Conservation (phyloP, 2,797 vertebrate genomes). For the Fundulus diaphanus region DNA sequence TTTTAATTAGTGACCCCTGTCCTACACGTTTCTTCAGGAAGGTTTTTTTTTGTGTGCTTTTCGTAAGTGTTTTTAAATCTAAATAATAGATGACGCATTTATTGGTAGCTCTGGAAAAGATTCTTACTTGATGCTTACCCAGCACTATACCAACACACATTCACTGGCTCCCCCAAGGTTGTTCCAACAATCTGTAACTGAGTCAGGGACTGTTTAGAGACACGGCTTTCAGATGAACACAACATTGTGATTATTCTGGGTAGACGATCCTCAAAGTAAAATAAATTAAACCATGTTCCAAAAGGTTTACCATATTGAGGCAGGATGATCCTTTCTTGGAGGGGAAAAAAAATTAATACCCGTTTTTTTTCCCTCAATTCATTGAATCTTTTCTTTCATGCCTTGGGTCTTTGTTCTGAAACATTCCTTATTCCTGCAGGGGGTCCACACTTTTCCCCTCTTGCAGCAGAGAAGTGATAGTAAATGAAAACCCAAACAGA, state of each 20-base stretch:
- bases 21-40: too few species aligned
- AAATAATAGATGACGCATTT: too few species aligned
- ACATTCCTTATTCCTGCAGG: slow-evolving; percentile 55
- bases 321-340: slow-evolving; percentile 6
- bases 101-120: too few species aligned
- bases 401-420: slow-evolving; percentile 52
- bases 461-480: slow-evolving; percentile 50
- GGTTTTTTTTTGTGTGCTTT: too few species aligned
- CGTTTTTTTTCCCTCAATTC: slow-evolving; percentile 33
- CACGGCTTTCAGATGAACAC: too few species aligned
- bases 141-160: too few species aligned
- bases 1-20: too few species aligned
- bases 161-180: too few species aligned
- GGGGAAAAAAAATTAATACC: neutral
- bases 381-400: slow-evolving; percentile 29
- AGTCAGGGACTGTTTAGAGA: neutral
- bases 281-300: neutral
- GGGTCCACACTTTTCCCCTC: slow-evolving; percentile 19
- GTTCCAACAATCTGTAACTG: too few species aligned
- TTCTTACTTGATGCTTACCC: too few species aligned
- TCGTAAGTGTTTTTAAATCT: too few species aligned
- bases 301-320: neutral
- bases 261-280: neutral
- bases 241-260: too few species aligned
- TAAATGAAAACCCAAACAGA: slow-evolving; percentile 61